Conservation (phyloP, 2,888 invertebrate species). For the Hyles lineata region DNA sequence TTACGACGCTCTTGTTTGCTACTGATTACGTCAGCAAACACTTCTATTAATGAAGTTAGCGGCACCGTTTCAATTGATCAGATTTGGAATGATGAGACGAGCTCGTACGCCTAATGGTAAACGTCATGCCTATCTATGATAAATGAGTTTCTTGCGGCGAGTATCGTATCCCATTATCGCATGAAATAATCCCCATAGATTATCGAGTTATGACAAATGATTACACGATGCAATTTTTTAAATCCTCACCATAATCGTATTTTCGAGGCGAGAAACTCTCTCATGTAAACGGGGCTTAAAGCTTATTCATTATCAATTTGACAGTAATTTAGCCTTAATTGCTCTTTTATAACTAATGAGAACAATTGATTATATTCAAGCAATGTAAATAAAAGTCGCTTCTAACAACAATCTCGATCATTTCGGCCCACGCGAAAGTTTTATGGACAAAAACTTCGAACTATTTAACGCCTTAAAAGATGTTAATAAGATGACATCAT, state of each 20-base stretch:
- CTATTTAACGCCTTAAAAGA: background rate
- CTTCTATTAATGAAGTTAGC: background rate
- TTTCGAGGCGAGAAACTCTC: too few relatives aligned
- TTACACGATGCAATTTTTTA: too few relatives aligned
- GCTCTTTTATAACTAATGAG: background rate
- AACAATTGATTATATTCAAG: constrained; percentile 5
- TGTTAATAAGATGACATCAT: constrained; percentile 3
- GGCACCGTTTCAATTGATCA: background rate
- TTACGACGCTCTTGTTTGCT: constrained; percentile 6
- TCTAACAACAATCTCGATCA: constrained; percentile 11
- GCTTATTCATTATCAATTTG: background rate
- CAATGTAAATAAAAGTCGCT: constrained; percentile 4
- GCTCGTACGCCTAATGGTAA: too few relatives aligned
- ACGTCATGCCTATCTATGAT: too few relatives aligned
- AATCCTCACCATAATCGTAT: too few relatives aligned
- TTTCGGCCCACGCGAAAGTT: constrained; percentile 14
- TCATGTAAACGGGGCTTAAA: too few relatives aligned
- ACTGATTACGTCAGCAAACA: background rate
- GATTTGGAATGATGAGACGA: background rate
- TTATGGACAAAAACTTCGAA: background rate
- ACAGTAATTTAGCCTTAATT: background rate
- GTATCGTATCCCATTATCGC: too few relatives aligned
- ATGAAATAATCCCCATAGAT: too few relatives aligned
- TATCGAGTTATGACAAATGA: too few relatives aligned
- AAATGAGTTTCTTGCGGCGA: too few relatives aligned